Conservation (phyloP, 2,113 vertebrate genomes). For the Oceanodroma tethys region DNA sequence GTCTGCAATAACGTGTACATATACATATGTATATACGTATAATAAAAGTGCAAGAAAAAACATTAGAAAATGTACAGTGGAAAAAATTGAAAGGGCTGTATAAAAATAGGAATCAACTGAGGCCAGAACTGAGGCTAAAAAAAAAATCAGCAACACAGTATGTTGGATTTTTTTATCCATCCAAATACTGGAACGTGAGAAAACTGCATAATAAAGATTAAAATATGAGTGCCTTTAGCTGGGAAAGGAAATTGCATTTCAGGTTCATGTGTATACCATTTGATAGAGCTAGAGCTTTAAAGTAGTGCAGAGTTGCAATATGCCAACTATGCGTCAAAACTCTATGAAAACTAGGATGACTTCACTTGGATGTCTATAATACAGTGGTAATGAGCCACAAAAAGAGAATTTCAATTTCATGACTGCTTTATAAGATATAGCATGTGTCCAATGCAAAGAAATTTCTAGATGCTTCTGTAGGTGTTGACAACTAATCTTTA, state of each 20-base stretch:
- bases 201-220: not conserved
- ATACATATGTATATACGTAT: not conserved
- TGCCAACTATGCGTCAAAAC: not conserved
- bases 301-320: not conserved
- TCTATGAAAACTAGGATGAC: not conserved
- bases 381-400: not conserved
- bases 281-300: not conserved
- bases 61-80: not conserved
- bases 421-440: not conserved
- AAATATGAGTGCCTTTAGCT: not conserved
- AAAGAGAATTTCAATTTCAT: not conserved
- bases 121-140: not conserved
- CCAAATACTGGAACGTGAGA: not conserved
- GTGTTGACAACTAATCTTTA: not conserved
- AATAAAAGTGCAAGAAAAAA: not conserved
- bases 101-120: not conserved
- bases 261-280: not conserved
- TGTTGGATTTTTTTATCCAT: not conserved
- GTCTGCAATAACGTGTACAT: not conserved
- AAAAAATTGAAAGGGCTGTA: not conserved
- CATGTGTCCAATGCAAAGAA: not conserved
- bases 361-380: not conserved
- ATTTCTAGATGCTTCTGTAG: not conserved
- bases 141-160: not conserved
- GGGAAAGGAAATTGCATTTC: not conserved